phyloP scores from a whole-genome alignment of 2,113 vertebrate species.

The Stigmatopora argus region DNA sequence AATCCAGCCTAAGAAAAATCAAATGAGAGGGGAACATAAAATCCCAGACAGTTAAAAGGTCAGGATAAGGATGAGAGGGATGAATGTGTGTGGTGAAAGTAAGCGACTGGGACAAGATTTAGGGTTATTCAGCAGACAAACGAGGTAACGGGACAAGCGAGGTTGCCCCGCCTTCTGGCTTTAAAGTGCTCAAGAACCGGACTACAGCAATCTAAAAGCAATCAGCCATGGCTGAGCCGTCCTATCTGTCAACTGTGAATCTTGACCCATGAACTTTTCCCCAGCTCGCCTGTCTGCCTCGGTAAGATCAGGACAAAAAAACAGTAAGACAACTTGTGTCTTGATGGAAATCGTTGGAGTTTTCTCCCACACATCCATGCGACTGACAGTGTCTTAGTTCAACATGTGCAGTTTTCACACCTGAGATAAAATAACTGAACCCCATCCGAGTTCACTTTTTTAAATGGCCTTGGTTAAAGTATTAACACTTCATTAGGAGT shows the following conservation, averaged over 20 bases:
- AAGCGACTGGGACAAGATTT: conserved; percentile 13
- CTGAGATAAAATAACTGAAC: conserved; percentile 4
- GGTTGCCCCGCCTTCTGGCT: conserved; percentile 1
- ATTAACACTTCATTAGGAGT: background rate
- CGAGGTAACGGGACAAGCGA: conserved; percentile 29
- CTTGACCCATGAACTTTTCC: conserved; percentile 37
- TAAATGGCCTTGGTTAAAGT: background rate
- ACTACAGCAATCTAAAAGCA: conserved; percentile 40
- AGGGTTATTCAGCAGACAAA: conserved; percentile 7
- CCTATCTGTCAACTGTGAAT: conserved; percentile 26
- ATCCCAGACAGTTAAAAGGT: conserved; percentile 10
- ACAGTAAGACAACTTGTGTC: conserved; percentile 14
- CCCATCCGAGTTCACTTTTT: background rate
- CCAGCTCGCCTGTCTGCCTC: conserved; percentile 7
- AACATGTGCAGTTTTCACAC: background rate
- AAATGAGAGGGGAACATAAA: background rate
- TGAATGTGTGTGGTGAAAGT: background rate
- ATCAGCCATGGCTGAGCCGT: conserved; percentile 19
- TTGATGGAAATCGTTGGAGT: background rate
- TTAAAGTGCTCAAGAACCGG: conserved; percentile 18
- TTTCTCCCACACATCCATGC: background rate
- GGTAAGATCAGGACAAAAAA: conserved; percentile 9
- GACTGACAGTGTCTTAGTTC: background rate
- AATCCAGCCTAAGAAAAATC: background rate
- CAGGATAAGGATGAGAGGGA: conserved; percentile 3